Evolutionary conservation across 2,113 vertebrate genomes (phyloP).

Genomic region (Cynoglossus semilaevis): DNA sequence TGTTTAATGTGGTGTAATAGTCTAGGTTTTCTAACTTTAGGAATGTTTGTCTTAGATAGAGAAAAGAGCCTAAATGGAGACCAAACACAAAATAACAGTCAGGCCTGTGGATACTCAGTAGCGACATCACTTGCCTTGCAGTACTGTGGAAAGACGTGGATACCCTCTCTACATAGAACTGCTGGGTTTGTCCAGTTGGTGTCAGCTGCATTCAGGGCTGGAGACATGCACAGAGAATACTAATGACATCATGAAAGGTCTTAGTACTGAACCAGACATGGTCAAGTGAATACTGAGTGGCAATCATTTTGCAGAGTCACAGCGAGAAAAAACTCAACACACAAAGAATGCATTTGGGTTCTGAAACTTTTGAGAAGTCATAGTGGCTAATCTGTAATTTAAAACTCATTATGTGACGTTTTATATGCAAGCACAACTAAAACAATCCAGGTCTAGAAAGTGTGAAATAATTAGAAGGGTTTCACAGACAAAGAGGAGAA

Average conservation of each 20-base stretch:
- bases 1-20: too few species aligned
- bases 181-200: conserved; percentile 40
- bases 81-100: too few species aligned
- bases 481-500: too few species aligned
- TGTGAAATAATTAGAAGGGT: too few species aligned
- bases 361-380: background rate
- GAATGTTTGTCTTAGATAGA: too few species aligned
- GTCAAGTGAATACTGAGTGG: conserved; percentile 62
- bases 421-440: too few species aligned
- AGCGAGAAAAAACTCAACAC: conserved; percentile 29
- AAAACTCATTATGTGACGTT: too few species aligned
- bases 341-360: background rate
- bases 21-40: too few species aligned
- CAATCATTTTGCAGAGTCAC: conserved; percentile 66
- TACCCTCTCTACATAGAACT: conserved; percentile 16
- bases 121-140: background rate
- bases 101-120: too few species aligned
- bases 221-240: conserved; percentile 59
- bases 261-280: conserved; percentile 28
- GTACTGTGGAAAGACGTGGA: background rate
- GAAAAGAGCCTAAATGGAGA: too few species aligned
- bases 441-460: too few species aligned
- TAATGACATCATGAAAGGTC: conserved; percentile 62
- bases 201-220: conserved; percentile 61
- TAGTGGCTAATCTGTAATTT: too few species aligned